Evolutionary conservation across 2,113 vertebrate species (phyloP), one percentile per base, ranked within the genome.

Genomic region (Halichoerus grypus): DNA sequence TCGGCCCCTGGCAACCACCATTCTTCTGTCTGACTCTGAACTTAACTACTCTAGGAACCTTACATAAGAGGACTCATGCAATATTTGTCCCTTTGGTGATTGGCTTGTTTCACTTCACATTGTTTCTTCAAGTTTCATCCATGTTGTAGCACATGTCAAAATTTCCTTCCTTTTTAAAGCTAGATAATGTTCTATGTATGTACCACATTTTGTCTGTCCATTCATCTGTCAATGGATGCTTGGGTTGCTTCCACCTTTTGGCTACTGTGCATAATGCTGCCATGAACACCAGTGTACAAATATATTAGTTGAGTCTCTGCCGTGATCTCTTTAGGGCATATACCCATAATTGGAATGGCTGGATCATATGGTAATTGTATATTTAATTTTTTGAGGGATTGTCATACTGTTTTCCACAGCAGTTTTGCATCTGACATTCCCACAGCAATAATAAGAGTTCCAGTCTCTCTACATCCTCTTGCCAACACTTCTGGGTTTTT

Each of bases 221-320:
- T 42, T 42, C 82, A 49, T 15, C 81, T 42, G 57, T 72, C 39
- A 39, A 15, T 3, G 28, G 19, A 42, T 49, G 18, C 67, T 4
- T 28, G 76, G 3, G 10, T 18, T 26, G 59, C 72, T 65, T 31
- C 39, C 24, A 15, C n/a, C 15, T 71, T 57, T 16, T 33, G 61
- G 19, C 79, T 28, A 57, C 1, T n/a, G 57, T 24, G 53, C 46
- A 67, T 1, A 36, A 22, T 24, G 22, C 51, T 49, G 21, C 42
- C 21, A 0, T 39, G 22, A 39, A 74, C 9, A 16, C 0, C 1
- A 1, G 11, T 31, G 14, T 18, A 8, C 80, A 39, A 18, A 65
- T 6, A 39, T 13, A 76, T 18, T 71, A 21, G 3, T 13, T 15
- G 3, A 33, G 55, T 28, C 31, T 69, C 91, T 71, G 63, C 39